Evolutionary conservation across 1,140 invertebrate genomes (phyloP).

Genomic region (Apis florea): DNA sequence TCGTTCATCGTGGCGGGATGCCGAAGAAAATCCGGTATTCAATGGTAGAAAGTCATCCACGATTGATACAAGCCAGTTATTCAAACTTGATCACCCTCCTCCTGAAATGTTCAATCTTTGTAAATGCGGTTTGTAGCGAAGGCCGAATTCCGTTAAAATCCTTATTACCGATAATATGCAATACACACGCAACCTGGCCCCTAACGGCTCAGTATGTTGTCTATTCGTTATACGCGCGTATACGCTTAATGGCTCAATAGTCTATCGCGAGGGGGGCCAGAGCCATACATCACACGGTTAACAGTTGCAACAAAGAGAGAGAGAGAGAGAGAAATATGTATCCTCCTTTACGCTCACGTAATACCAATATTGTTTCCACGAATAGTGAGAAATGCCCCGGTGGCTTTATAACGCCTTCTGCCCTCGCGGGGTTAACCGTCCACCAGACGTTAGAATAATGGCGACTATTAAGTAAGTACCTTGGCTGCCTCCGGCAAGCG

Average conservation of each 20-base stretch:
- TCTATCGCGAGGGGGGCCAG: slow-evolving; percentile 16
- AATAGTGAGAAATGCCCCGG: slow-evolving; percentile 63
- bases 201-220: slow-evolving; percentile 46
- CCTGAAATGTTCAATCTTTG: slow-evolving; percentile 20
- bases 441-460: slow-evolving; percentile 61
- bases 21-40: too few relatives aligned
- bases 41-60: background rate
- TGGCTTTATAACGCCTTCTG: slow-evolving; percentile 49
- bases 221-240: slow-evolving; percentile 54
- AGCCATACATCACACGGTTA: slow-evolving; percentile 57
- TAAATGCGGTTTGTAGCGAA: slow-evolving; percentile 19
- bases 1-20: background rate
- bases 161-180: slow-evolving; percentile 53
- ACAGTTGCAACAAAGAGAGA: slow-evolving; percentile 18
- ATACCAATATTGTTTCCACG: slow-evolving; percentile 63
- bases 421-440: slow-evolving; percentile 59
- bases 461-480: slow-evolving; percentile 64
- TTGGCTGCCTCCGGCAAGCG: slow-evolving; percentile 32
- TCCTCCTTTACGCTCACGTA: slow-evolving; percentile 47
- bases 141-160: slow-evolving; percentile 39
- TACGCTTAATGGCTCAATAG: slow-evolving; percentile 60
- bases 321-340: background rate
- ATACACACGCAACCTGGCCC: slow-evolving; percentile 36
- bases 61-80: slow-evolving; percentile 27
- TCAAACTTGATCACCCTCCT: slow-evolving; percentile 16